Conservation (phyloP, 2,888 invertebrate species). For the Pecten maximus region DNA sequence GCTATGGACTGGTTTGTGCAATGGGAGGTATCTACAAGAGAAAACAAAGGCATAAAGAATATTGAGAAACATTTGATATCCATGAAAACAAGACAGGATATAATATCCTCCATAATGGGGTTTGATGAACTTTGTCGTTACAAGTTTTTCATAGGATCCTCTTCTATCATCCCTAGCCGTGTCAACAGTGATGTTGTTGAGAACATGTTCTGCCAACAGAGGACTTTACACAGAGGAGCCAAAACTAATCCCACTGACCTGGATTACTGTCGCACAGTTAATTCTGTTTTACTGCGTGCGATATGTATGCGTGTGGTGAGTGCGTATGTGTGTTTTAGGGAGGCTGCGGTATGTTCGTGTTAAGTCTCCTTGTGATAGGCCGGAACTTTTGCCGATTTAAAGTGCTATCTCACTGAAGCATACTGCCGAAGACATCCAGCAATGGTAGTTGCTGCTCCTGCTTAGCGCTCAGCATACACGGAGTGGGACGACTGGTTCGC, state of each 20-base stretch:
- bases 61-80: conserved; percentile 53
- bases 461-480: no score
- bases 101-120: conserved; percentile 51
- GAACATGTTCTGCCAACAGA: conserved; percentile 53
- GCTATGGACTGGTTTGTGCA: conserved; percentile 49
- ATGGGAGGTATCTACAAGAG: conserved; percentile 56
- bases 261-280: conserved; percentile 44
- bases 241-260: conserved; percentile 51
- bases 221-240: conserved; percentile 50
- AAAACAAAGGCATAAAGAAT: conserved; percentile 42
- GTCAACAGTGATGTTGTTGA: conserved; percentile 54
- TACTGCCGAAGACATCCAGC: no score
- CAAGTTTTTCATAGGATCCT: conserved; percentile 40
- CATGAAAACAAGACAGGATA: conserved; percentile 52
- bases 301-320: no score
- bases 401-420: no score
- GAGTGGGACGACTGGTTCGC: no score
- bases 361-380: no score
- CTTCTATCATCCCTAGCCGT: conserved; percentile 46
- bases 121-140: conserved; percentile 51
- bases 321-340: no score
- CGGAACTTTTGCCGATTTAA: no score
- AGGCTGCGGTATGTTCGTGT: no score
- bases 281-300: no score
- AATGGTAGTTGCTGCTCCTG: no score